Base-by-base conservation (phyloP, 2,888 invertebrate species). In the Drosophila atripex region DNA sequence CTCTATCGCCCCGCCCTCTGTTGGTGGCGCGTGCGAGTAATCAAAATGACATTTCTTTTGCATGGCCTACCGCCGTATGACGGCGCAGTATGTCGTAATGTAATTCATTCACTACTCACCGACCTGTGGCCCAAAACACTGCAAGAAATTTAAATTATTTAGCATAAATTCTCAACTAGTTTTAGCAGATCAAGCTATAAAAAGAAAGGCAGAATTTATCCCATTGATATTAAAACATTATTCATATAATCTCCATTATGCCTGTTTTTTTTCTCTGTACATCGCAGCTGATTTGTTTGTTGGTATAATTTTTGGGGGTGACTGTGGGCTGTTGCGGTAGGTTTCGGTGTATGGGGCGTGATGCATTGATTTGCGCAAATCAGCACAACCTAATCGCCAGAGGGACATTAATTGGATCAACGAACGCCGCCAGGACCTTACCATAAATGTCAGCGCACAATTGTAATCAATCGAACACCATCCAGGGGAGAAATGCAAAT, bases 371-470 rank as follows among this genome's bases (percentile, higher is more conserved):
- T 86, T 75, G 75, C 66, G 70, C 56, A 77, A 84, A 80, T 87
- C 78, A 72, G 68, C 72, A 35, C 35, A 41, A 35, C 25, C 70
- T 76, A 86, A 84, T 80, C 74, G 61, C 63, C 66, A 61, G 58
- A 66, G 71, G 73, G 74, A 82, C 73, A 63, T 66, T 84, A 86
- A 84, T 88, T 84, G 83, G 88, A 87, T 79, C 68, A 82, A 64
- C 18, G 28, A n/a, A 8, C 41, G 18, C 41, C 41, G 18, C 25
- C 39, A 28, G 23, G 6, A 18, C 23, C 32, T 23, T n/a, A 45
- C 38, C 21, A n/a, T 16, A 35, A 35, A 38, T 43, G 18, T n/a
- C 50, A 51, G 49, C 41, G 60, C 52, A 53, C 52, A 43, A 41
- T 18, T 41, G 28, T 5, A 11, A 21, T 41, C 52, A 53, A 52